phyloP scores from a whole-genome alignment of 1,140 invertebrate species.

The Solenopsis fugax region DNA sequence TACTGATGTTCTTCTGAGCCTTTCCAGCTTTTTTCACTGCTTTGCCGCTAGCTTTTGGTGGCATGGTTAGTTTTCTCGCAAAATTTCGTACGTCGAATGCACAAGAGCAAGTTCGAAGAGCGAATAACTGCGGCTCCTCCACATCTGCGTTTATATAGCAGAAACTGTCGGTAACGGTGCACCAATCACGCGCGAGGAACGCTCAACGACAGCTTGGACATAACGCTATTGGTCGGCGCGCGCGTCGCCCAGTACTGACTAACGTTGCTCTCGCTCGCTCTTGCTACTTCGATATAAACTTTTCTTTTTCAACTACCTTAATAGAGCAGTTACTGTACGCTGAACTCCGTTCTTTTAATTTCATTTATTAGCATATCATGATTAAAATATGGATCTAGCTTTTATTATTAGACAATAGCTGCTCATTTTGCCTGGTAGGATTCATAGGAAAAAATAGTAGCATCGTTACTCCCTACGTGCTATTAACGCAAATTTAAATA shows the following conservation, averaged over 20 bases:
- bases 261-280: background rate
- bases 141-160: background rate
- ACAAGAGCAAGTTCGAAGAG: background rate
- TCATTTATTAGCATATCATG: background rate
- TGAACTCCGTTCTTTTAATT: background rate
- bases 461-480: background rate
- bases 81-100: background rate
- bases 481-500: background rate
- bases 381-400: background rate
- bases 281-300: background rate
- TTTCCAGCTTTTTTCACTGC: slow-evolving; percentile 87
- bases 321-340: background rate
- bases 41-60: slow-evolving; percentile 86
- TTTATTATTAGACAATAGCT: background rate
- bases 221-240: slow-evolving; percentile 24
- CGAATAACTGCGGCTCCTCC: background rate
- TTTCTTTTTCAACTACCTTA: background rate
- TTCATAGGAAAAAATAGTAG: background rate
- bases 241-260: background rate
- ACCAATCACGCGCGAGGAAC: slow-evolving; percentile 56
- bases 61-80: slow-evolving; percentile 76
- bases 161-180: no score
- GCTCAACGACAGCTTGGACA: background rate
- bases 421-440: background rate
- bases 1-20: slow-evolving; percentile 87